A percentile compares a stretch with the other conserved stretches of the same genome.
Conservation (phyloP, 2,797 vertebrate genomes). For the Lutjanus argentimaculatus region DNA sequence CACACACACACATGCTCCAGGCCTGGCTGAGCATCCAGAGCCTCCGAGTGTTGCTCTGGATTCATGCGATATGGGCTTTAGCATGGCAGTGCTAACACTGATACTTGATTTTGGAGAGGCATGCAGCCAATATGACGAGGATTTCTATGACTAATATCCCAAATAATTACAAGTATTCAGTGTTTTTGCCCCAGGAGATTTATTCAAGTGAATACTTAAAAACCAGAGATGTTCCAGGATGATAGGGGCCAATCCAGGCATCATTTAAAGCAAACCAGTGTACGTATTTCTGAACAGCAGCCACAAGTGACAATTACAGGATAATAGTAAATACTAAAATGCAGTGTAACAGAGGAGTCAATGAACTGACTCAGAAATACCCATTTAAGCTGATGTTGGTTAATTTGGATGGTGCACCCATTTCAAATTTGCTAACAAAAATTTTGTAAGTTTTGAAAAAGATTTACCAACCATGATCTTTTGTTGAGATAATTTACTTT, state of each 20-base stretch:
- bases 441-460: too few species aligned
- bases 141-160: neutral
- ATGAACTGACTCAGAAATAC: neutral
- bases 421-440: too few species aligned
- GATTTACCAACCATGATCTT: too few species aligned
- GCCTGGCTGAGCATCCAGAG: constrained; percentile 10
- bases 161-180: neutral
- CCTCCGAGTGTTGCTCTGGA: constrained; percentile 15
- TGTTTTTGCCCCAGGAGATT: neutral
- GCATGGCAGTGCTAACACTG: neutral
- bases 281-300: neutral
- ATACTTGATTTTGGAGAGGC: neutral
- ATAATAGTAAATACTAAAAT: neutral
- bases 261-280: neutral
- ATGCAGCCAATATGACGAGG: neutral
- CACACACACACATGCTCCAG: constrained; percentile 8
- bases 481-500: too few species aligned
- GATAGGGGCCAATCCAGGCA: neutral
- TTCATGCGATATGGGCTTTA: constrained; percentile 12
- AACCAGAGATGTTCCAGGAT: neutral
- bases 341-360: neutral
- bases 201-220: neutral
- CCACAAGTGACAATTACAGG: neutral
- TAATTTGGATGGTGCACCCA: too few species aligned
- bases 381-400: too few species aligned